Evolutionary conservation across 2,797 vertebrate genomes (phyloP), one percentile per base, ranked within the genome.

Genomic region (Mallotus villosus): DNA sequence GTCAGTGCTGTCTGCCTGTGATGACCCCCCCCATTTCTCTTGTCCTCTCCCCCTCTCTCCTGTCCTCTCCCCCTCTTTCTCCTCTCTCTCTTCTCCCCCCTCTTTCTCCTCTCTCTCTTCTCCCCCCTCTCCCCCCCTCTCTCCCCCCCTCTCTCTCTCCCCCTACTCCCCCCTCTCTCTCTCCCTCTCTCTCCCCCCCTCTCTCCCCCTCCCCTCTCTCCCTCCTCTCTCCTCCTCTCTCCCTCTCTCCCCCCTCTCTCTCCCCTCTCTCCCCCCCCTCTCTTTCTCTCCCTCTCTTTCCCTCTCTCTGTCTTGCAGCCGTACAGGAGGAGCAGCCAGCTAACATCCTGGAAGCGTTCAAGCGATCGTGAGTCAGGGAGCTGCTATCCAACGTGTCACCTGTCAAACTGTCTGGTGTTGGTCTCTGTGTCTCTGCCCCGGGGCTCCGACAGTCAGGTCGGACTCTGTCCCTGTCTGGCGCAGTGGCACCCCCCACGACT

Each of bases 331-430:
- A 88, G 24, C 63, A 88, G 84, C 81, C 92, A 82, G 89, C 90
- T 85, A 93, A 94, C 91, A 91, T 94, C 86, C 83, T 94, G 88
- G 92, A 93, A 81, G 84, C 92, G 19, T 94, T 94, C 86, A 94
- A 94, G 81, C 85, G 93, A 91, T 93, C 92, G 93, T 94, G 86
- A 94, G 93, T 63, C 37, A 57, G 77, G 72, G 49, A 63, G 70
- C 70, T 74, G 9, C 78, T 77, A 1, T 78, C 84, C 86, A 70
- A 83, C 82, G 63, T 82, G 84, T 85, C 85, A 77, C 74, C 83
- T 68, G 74, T 85, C 83, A 84, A 79, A 53, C 76, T 63, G 76
- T 74, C 80, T 82, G 72, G 80, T 81, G 85, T 68, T 81, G 49
- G 46, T 71, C 71, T 83, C 83, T 82, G 80, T 80, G 81, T 80